Conservation (phyloP, 2,888 invertebrate species). For the Brenthis daphne region DNA sequence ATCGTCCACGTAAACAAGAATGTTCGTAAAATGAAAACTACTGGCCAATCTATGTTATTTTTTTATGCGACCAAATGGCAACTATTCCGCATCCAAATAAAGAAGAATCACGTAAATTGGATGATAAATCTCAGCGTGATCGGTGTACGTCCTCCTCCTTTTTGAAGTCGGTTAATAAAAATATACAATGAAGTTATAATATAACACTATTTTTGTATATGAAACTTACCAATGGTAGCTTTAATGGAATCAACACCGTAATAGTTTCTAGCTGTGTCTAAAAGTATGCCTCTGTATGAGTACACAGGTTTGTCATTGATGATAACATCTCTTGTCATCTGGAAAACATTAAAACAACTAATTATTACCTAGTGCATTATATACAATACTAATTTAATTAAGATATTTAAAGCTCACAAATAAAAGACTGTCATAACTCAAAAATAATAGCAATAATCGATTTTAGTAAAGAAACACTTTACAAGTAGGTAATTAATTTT, state of each 20-base stretch:
- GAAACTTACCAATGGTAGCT: conserved; percentile 84
- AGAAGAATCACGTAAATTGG: too few relatives aligned
- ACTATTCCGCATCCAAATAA: too few relatives aligned
- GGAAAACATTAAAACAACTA: conserved; percentile 37
- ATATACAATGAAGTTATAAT: too few relatives aligned
- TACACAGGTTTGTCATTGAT: conserved; percentile 92
- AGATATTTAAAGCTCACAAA: background rate
- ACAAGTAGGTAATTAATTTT: too few relatives aligned
- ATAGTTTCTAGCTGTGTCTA: conserved; percentile 96
- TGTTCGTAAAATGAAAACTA: too few relatives aligned
- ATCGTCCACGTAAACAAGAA: too few relatives aligned
- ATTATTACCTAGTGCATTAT: background rate
- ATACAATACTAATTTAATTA: too few relatives aligned
- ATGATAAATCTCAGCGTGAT: too few relatives aligned
- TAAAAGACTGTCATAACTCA: background rate
- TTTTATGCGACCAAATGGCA: too few relatives aligned
- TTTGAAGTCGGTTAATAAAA: too few relatives aligned
- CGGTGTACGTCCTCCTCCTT: too few relatives aligned
- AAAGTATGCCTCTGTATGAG: conserved; percentile 92
- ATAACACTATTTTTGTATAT: background rate
- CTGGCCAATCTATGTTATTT: too few relatives aligned
- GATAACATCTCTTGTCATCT: conserved; percentile 83
- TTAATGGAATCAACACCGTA: conserved; percentile 87
- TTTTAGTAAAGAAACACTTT: background rate
- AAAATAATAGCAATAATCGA: background rate